Evolutionary conservation across 2,113 vertebrate genomes (phyloP), one percentile per base, ranked within the genome.

Genomic region (Psephotus haematonotus): DNA sequence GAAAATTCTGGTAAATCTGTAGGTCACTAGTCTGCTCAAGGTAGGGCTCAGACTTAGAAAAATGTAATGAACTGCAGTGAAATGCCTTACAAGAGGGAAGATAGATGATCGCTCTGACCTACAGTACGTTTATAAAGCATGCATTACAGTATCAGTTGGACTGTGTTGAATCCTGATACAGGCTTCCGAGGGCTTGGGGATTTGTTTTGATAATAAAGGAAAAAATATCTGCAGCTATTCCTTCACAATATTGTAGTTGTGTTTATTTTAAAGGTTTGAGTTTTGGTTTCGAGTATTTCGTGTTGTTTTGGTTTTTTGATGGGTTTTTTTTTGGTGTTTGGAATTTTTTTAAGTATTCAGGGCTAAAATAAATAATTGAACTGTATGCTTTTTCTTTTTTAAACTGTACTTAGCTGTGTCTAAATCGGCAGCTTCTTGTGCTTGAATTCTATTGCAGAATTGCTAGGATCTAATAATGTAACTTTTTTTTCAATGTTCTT

Each of bases 1-100:
- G 89, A 82, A 93, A 97, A 95, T 96, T 95, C 60, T 81, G 76
- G 80, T 96, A 97, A 95, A 90, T 95, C 64, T 62, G 67, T 94
- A 74, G 68, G 43, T 95, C 77, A 67, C 46, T 87, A 90, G 53
- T 70, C 15, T 2, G 14, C 70, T 93, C 6, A 13, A 65, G 80
- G 92, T 41, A 85, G 46, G 44, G 19, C 25, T 90, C 17, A 69
- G 24, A 65, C 64, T 81, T 91, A 44, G 81, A 83, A 89, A 79
- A 47, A 35, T 78, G 11, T 88, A 67, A 70, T 70, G 35, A 78
- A 46, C 27, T 90, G 49, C 35, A 41, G 29, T 85, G 59, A 86
- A 93, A 63, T 82, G 88, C 18, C 8, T 88, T 74, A 59, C 12
- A 76, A 68, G 27, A 74, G 37, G 52, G 28, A 63, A 72, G 49